Evolutionary conservation across 2,113 vertebrate genomes (phyloP).

Genomic region (Echinops telfairi): DNA sequence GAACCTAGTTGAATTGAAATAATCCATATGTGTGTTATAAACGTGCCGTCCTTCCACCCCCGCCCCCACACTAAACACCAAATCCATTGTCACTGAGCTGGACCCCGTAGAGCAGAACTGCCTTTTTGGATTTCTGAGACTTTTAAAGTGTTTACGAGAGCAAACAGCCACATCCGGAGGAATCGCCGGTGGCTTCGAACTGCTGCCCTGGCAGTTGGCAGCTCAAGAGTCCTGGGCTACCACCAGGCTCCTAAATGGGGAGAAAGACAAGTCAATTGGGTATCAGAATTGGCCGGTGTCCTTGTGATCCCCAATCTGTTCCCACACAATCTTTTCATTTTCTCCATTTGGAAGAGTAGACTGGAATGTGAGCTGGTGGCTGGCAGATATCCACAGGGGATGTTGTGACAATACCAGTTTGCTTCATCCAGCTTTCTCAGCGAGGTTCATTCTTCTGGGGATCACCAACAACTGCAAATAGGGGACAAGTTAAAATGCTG

Average conservation of each 20-base stretch:
- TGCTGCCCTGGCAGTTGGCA: no score
- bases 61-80: no score
- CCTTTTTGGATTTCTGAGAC: no score
- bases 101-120: no score
- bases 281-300: neutral
- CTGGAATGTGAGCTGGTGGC: neutral
- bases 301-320: neutral
- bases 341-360: neutral
- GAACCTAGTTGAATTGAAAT: neutral
- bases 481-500: neutral
- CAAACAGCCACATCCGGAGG: no score
- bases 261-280: conserved; percentile 16
- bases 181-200: no score
- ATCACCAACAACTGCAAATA: neutral
- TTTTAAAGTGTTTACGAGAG: no score
- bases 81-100: no score
- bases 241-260: neutral
- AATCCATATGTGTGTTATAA: neutral
- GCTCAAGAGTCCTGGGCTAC: no score
- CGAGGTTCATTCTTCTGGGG: neutral
- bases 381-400: neutral
- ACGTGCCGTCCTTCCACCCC: neutral
- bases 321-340: neutral
- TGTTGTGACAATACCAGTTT: neutral
- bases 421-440: neutral